Base-by-base conservation (phyloP, 2,888 invertebrate genomes). In the Drosophila limbata region DNA sequence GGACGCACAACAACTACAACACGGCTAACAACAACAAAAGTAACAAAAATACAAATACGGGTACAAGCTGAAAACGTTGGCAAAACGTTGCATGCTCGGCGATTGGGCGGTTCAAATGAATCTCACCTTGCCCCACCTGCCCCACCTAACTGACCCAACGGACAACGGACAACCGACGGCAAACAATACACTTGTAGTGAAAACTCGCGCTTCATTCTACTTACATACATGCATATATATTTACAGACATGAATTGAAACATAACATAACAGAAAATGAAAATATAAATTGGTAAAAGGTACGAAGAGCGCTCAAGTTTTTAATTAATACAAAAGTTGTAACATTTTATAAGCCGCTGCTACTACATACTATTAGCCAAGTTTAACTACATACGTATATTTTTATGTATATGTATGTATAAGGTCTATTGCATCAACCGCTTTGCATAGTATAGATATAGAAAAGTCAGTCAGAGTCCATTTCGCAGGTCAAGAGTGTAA, bases 281-380 rank as follows among this genome's bases (percentile, higher is more conserved):
- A 73, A 65, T 72, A 77, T 57, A 79, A 79, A 80, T 71, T 68
- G 72, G 65, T 72, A 76, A 35, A 77, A 81, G 73, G 73, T 73
- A 57, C 19, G 45, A 80, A 33, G 78, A 77, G 81, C 81, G 81
- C 81, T 71, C 66, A 91, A 90, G 81, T 91, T 91, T 90, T 91
- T 91, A 91, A 91, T 91, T 91, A 90, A 91, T 90, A 84, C 90
- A 86, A 84, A 88, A 90, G 84, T 89, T 90, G 89, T 88, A 81
- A 89, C 90, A 89, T 85, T 89, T 88, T 86, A 89, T 89, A 89
- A 89, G 90, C 88, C 78, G 73, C 83, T 73, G 73, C 83, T 70
- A 68, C 72, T 69, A 68, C 75, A 64, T 48, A 71, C 72, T 71
- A 73, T 84, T 87, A 78, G 77, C 62, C 68, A 39, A 52, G 25